Evolutionary conservation across 2,888 invertebrate genomes (phyloP).

Genomic region (Lobophora halterata): DNA sequence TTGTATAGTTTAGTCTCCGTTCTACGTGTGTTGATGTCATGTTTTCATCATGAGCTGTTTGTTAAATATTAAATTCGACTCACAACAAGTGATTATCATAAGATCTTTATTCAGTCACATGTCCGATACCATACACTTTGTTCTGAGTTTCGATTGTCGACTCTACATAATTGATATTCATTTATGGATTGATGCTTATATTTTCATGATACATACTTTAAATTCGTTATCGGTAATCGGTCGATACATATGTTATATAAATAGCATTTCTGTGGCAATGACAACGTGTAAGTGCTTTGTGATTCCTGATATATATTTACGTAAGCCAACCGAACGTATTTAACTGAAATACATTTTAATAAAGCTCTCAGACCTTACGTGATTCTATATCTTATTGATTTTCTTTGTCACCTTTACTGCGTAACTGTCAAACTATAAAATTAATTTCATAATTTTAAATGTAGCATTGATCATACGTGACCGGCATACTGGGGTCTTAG

Average conservation of each 20-base stretch:
- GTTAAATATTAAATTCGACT: conserved; percentile 61
- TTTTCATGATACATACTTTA: conserved; percentile 2
- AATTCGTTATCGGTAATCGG: too few relatives aligned
- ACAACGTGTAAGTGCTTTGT: not conserved
- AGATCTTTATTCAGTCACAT: conserved; percentile 63
- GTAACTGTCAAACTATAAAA: conserved; percentile 13
- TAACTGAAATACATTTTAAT: conserved; percentile 2
- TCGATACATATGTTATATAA: too few relatives aligned
- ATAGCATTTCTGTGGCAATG: conserved; percentile 3
- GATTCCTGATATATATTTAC: too few relatives aligned
- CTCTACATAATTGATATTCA: conserved; percentile 32
- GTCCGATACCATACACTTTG: conserved; percentile 49
- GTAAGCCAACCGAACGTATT: too few relatives aligned
- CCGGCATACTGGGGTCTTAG: conserved; percentile 38
- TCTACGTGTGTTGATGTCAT: conserved; percentile 31
- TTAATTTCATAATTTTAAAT: conserved; percentile 21
- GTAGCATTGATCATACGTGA: conserved; percentile 19
- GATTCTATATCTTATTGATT: conserved; percentile 14
- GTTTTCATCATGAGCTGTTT: conserved; percentile 50
- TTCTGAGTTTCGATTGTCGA: conserved; percentile 55
- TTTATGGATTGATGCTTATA: conserved; percentile 1
- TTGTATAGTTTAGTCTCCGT: conserved; percentile 31
- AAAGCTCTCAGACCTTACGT: conserved; percentile 10
- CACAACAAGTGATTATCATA: conserved; percentile 61
- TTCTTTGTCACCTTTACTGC: conserved; percentile 13